Evolutionary conservation across 2,113 vertebrate genomes (phyloP), one percentile per base, ranked within the genome.

Genomic region (Oriolus oriolus): DNA sequence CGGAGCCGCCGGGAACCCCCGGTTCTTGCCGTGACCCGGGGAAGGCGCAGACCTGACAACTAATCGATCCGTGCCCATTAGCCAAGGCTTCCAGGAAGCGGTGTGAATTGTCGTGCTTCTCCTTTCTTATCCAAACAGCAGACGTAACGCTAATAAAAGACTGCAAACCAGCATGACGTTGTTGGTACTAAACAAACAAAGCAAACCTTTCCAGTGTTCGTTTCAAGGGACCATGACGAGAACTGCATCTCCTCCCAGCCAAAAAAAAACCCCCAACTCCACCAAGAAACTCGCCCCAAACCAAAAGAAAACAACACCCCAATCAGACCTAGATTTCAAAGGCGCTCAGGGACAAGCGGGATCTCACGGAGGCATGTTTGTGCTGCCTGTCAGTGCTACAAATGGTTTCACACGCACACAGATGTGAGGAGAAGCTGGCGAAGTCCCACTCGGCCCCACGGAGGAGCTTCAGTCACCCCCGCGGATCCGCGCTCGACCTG

Each of bases 51-150:
- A n/a, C 20, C 71, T 81, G 91, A 91, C 93, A 87, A 65, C 27
- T 52, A 76, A 87, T 97, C 89, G 8, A 82, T 95, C 60, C 7
- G 10, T 5, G 8, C 77, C 87, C 93, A 87, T 96, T 89, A 94
- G 19, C 60, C 37, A 2, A 41, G 44, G 65, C 61, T 95, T 79
- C 89, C 89, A 71, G 84, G 81, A 50, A 91, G 49, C 1, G 13
- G 44, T 59, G 74, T 16, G 78, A 65, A 69, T 10, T 27, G 45
- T 23, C 35, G 41, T 13, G 30, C 11, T 81, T 18, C 63, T 61
- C 37, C 73, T 87, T 63, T 44, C 33, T 14, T 26, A 49, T 35
- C 33, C 37, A 3, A 68, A 27, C 28, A 69, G 14, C 57, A 39
- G 30, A 82, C 50, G 24, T 15, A 68, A 71, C 8, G 8, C 12